These are phyloP conservation scores for Mycetomoellerius zeteki DNA, from an alignment of 1,140 invertebrate genomes.

Conservation along the genomic window DNA sequence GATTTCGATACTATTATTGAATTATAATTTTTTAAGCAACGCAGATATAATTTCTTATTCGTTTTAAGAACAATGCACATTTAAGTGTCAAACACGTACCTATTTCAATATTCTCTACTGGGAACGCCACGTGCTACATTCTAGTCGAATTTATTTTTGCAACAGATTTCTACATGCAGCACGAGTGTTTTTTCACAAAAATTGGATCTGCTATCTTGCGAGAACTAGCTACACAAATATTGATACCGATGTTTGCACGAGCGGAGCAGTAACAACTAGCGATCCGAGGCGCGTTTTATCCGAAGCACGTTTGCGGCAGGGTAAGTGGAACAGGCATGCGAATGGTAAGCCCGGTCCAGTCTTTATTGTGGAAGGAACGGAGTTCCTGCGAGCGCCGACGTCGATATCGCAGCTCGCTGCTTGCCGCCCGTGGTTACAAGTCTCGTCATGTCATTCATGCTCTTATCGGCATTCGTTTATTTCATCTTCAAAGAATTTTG, in stretches of 20 bases:
- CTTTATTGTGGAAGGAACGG: constrained; percentile 45
- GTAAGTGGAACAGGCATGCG: constrained; percentile 39
- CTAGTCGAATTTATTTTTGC: constrained; percentile 12
- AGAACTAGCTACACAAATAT: constrained; percentile 41
- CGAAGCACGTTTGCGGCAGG: constrained; percentile 15
- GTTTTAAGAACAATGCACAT: background rate
- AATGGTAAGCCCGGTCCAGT: constrained; percentile 35
- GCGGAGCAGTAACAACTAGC: constrained; percentile 19
- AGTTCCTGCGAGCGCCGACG: constrained; percentile 22
- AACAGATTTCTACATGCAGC: constrained; percentile 24
- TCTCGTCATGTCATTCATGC: constrained; percentile 27
- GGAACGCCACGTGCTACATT: background rate
- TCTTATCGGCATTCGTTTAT: constrained; percentile 38
- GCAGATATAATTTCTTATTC: background rate
- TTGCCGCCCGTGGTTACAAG: constrained; percentile 51
- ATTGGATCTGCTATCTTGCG: constrained; percentile 20
- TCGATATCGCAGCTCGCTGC: constrained; percentile 64
- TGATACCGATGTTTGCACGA: constrained; percentile 50
- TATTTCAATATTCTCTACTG: background rate
- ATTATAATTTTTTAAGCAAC: background rate
- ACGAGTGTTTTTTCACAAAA: constrained; percentile 30
- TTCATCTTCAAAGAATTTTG: constrained; percentile 33
- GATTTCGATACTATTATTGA: background rate
- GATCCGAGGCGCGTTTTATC: constrained; percentile 41
- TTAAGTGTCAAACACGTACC: background rate